Evolutionary conservation across 2,888 invertebrate genomes (phyloP), one percentile per base, ranked within the genome.

Genomic region (Pycnomerus fuliginosus): DNA sequence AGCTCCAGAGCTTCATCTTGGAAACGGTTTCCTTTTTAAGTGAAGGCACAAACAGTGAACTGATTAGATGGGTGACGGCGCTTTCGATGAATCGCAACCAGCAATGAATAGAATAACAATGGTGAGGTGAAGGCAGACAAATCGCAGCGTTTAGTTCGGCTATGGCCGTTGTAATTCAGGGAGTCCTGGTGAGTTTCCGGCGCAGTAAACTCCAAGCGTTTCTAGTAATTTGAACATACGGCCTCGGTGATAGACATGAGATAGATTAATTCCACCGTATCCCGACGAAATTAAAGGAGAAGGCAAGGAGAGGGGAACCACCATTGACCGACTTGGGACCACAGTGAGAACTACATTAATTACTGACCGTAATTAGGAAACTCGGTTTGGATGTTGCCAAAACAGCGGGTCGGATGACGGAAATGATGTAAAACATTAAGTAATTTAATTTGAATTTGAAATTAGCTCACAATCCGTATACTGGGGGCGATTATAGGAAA

Each of bases 341-440:
- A 27, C 40, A 44, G 28, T 44, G 50, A 45, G 50, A 52, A 52
- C 50, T 46, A 48, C 46, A 50, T 54, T 54, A 54, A 54, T 54
- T 52, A 52, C 52, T 14, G 45, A 36, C 44, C 50, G 46, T 50
- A 44, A 52, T 52, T 52, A 54, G 44, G 44, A 43, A 47, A 42
- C 38, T 43, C 38, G 47, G 42, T 43, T 38, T 34, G 22, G 38
- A 42, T 42, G 34, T 38, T 37, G 44, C 42, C 36, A 43, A 43
- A 35, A 43, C 42, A 43, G 35, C 25, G 31, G 30, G 22, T 24
- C 27, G 33, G 38, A 44, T 33, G 43, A 43, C 43, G 31, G 43
- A 43, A 43, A 43, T 43, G 36, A 43, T 43, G 43, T 35, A 43
- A 43, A 43, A 43, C 36, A 35, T 36, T 36, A 34, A 36, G 36